Evolutionary conservation across 1,140 invertebrate species (phyloP).

Genomic region (Choristoneura fumiferana): DNA sequence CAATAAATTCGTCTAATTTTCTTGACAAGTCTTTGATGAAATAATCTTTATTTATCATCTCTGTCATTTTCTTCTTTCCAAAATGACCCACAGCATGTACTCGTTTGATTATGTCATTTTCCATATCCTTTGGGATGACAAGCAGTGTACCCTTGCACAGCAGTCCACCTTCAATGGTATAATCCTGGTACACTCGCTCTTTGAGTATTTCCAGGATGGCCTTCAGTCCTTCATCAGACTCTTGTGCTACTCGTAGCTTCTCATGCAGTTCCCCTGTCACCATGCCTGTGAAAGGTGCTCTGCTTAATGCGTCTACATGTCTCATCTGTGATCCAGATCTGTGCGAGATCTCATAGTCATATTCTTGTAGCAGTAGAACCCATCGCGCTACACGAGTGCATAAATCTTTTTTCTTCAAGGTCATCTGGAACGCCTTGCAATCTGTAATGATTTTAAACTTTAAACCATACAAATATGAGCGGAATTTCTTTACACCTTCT

Average conservation of each 20-base stretch:
- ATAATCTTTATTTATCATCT: not conserved
- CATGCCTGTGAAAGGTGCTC: slow-evolving; percentile 37
- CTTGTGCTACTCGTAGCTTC: slow-evolving; percentile 26
- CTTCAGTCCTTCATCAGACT: slow-evolving; percentile 36
- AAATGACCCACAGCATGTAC: slow-evolving; percentile 60
- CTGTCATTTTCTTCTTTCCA: slow-evolving; percentile 24
- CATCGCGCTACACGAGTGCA: slow-evolving; percentile 51
- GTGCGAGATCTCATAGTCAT: slow-evolving; percentile 41
- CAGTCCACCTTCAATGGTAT: slow-evolving; percentile 33
- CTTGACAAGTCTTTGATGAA: not conserved
- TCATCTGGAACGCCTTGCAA: slow-evolving; percentile 54
- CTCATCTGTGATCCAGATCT: slow-evolving; percentile 50
- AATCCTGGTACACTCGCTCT: slow-evolving; percentile 32
- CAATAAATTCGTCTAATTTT: not conserved
- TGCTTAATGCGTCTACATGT: slow-evolving; percentile 67
- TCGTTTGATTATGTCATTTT: slow-evolving; percentile 40
- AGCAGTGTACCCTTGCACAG: slow-evolving; percentile 40
- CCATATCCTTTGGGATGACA: slow-evolving; percentile 44
- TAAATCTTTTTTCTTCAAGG: slow-evolving; percentile 60
- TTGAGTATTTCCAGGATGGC: slow-evolving; percentile 35
- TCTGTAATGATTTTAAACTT: slow-evolving; percentile 70
- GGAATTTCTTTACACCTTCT: slow-evolving; percentile 72
- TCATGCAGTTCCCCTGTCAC: slow-evolving; percentile 24
- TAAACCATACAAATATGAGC: slow-evolving; percentile 70
- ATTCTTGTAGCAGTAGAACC: slow-evolving; percentile 21